Evolutionary conservation across 2,797 vertebrate genomes (phyloP), one percentile per base, ranked within the genome.

Genomic region (Cygnus olor): DNA sequence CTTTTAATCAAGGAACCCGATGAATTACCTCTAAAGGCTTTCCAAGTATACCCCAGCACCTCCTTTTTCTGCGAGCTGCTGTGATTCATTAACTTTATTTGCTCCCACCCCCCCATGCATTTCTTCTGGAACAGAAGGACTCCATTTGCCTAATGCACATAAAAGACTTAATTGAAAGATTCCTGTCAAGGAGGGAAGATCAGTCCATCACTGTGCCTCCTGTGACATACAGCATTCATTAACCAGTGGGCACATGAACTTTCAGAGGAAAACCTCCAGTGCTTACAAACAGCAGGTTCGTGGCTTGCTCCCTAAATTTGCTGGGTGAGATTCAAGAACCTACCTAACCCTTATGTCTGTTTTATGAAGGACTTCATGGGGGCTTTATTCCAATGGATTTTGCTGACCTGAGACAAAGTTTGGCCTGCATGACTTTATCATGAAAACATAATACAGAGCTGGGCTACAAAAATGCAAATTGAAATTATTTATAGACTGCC

Each of bases 1-100:
- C 0, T 0, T 72, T 90, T 88, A 89, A 80, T 74, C 42, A 61
- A 85, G 60, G 32, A 30, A 83, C 42, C 24, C 8, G 21, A 73
- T 0, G 1, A 94, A 93, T 38, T 85, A 8, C 42, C 63, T 72
- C 56, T 71, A 64, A 76, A 16, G 53, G 61, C 65, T 93, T 81
- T 92, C 83, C 68, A 85, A 38, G 44, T 3, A 19, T 30, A 25
- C 20, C 53, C 54, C 4, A 0, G 1, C 54, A 87, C 51, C 74
- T 66, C 57, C 19, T 36, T 89, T 74, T 76, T 63, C 91, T 88
- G 80, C 38, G 69, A 74, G 15, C 66, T 79, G 38, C 79, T 90
- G 85, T 87, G 72, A 89, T 79, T 89, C 81, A 91, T 89, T 69
- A 89, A 82, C 61, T 95, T 80, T 60, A 85, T 92, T 93, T 82